Base-by-base conservation (phyloP, 2,113 vertebrate genomes). In the Pachycephala philippinensis region DNA sequence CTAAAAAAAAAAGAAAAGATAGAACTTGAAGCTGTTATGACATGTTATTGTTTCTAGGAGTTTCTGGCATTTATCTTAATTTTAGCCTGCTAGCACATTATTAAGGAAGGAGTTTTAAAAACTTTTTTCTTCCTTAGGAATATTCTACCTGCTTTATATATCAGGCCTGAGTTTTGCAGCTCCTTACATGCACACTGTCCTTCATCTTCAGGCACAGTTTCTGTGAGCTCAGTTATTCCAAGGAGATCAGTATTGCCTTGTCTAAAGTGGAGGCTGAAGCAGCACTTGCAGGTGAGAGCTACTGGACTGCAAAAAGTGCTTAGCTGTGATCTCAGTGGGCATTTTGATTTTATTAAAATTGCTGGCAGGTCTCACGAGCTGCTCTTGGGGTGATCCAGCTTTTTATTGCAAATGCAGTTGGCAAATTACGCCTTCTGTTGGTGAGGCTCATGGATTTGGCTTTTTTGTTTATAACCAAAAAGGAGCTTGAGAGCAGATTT, bases 201-300 rank as follows among this genome's bases (percentile, higher is more conserved):
- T 78, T 90, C n/a, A 35, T 63, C 47, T 49, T 47, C 49, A 44
- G 31, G 39, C 37, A n/a, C 16, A 4, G 15, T 40, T 94, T 77
- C 71, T 74, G 54, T 66, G 54, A 77, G 39, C 59, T 87, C 50
- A 24, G 11, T 60, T 86, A n/a, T 64, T 78, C 52, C 65, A 64
- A 23, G 33, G 45, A 86, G 54, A 81, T 56, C 71, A 63, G 65
- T 61, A 12, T 52, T 87, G 64, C 44, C 44, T 60, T 78, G 31
- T 44, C 17, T 49, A 24, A 90, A 74, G 79, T 64, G 87, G 84
- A 84, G 90, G 72, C 52, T 93, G 66, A 89, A 84, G 61, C 61
- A 85, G 70, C 68, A 35, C 53, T 94, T 92, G n/a, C 82, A 88
- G 90, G 70, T 80, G 91, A 95, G 61, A 94, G 63, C 40, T 42